These are phyloP conservation scores for Baccha elongata DNA, from an alignment of 2,888 invertebrate species.

Conservation along the genomic window DNA sequence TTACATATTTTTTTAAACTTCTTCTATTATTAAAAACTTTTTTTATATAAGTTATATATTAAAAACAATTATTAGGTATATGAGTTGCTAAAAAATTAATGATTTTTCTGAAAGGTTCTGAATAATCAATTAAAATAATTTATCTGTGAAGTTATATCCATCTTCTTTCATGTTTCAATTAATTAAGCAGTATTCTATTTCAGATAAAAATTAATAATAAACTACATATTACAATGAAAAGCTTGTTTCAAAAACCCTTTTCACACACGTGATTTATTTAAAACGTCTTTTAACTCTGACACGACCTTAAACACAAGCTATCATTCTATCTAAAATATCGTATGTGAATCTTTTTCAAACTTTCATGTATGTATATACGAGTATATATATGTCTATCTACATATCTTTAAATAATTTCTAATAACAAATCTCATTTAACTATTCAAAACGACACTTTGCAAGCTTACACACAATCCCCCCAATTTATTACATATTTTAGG, in stretches of 20 bases:
- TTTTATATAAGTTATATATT: too few relatives aligned
- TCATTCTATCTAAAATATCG: neutral
- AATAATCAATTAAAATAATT: too few relatives aligned
- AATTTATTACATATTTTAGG: constrained; percentile 70
- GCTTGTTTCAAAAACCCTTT: neutral
- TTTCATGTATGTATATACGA: neutral
- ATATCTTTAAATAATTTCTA: constrained; percentile 37
- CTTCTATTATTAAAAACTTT: too few relatives aligned
- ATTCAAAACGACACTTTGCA: constrained; percentile 69
- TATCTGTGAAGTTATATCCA: too few relatives aligned
- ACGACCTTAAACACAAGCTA: neutral
- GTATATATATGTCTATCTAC: neutral
- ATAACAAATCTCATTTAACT: constrained; percentile 65
- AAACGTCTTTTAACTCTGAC: neutral
- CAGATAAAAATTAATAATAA: too few relatives aligned
- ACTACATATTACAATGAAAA: too few relatives aligned
- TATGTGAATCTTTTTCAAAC: neutral
- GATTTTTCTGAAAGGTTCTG: too few relatives aligned
- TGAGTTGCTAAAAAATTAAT: too few relatives aligned
- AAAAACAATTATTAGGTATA: too few relatives aligned
- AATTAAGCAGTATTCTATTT: too few relatives aligned
- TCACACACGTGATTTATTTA: neutral
- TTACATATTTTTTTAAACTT: too few relatives aligned
- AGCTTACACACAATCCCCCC: constrained; percentile 68
- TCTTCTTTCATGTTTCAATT: too few relatives aligned